These are phyloP conservation scores for Pygocentrus nattereri DNA, from an alignment of 2,797 vertebrate genomes.

Conservation along the genomic window DNA sequence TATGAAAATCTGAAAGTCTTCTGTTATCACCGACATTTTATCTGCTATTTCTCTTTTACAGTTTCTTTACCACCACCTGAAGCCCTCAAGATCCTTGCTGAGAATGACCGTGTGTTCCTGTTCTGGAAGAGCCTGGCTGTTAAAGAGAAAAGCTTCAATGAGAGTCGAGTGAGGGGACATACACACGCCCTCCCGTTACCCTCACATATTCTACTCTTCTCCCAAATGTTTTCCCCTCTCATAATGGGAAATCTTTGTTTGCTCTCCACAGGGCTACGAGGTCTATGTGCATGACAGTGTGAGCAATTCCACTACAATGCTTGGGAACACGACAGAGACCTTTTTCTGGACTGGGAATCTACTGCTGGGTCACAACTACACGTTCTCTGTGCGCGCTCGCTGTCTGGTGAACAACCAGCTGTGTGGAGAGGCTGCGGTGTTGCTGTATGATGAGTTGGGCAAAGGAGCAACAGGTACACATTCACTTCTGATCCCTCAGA, in stretches of 20 bases:
- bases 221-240: neutral
- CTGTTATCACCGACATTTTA: neutral
- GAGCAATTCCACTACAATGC: conserved; percentile 84
- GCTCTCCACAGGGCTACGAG: conserved; percentile 87
- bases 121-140: conserved; percentile 96
- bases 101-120: conserved; percentile 91
- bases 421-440: conserved; percentile 89
- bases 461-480: conserved; percentile 70
- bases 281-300: conserved; percentile 90
- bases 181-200: neutral
- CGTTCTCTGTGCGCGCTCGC: conserved; percentile 91
- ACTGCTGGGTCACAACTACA: conserved; percentile 92
- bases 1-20: neutral
- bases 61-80: conserved; percentile 90
- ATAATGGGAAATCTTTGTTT: neutral
- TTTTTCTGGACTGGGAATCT: conserved; percentile 92
- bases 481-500: neutral
- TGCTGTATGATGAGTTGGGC: conserved; percentile 86
- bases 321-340: conserved; percentile 95
- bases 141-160: conserved; percentile 90
- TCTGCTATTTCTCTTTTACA: conserved; percentile 61
- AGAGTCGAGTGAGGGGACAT: conserved; percentile 87
- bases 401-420: conserved; percentile 90
- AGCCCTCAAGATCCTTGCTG: conserved; percentile 93
- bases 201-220: neutral